phyloP scores from a whole-genome alignment of 2,888 invertebrate species.

The Cataglyphis livida region DNA sequence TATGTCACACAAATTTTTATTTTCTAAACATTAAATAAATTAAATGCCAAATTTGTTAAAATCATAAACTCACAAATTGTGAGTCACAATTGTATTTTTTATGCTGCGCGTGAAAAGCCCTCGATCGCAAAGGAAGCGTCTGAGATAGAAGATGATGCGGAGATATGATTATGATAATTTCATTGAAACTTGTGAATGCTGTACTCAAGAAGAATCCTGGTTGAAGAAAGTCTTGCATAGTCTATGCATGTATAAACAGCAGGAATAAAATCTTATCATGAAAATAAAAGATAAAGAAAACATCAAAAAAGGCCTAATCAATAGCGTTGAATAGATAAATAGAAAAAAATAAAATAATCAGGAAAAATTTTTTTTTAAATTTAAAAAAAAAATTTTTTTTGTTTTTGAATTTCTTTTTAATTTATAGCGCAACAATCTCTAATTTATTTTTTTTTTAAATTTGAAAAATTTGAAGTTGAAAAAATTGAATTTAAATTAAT shows the following conservation, averaged over 20 bases:
- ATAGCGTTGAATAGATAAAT: neutral
- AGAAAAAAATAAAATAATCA: neutral
- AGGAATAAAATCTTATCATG: neutral
- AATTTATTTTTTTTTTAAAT: neutral
- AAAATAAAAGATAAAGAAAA: neutral
- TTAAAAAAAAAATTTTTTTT: neutral
- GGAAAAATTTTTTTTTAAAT: neutral
- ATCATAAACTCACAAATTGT: neutral
- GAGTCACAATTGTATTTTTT: neutral
- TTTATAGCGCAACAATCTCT: neutral
- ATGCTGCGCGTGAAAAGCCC: neutral
- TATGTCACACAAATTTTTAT: neutral
- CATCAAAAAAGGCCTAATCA: neutral
- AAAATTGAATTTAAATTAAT: slow-evolving; percentile 8
- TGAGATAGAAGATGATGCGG: slow-evolving; percentile 9
- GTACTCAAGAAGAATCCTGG: slow-evolving; percentile 20
- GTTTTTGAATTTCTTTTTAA: neutral
- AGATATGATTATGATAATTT: slow-evolving; percentile 48
- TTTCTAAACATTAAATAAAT: neutral
- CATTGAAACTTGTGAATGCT: slow-evolving; percentile 35
- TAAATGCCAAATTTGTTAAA: slow-evolving; percentile 1
- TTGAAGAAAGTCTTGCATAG: neutral
- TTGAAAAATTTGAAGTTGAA: neutral
- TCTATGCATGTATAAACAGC: slow-evolving; percentile 39
- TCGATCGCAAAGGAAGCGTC: neutral